A percentile compares a stretch with the other conserved stretches of the same genome.
Evolutionary conservation across 2,113 vertebrate species (phyloP).

Genomic region (Centropus unirufus): DNA sequence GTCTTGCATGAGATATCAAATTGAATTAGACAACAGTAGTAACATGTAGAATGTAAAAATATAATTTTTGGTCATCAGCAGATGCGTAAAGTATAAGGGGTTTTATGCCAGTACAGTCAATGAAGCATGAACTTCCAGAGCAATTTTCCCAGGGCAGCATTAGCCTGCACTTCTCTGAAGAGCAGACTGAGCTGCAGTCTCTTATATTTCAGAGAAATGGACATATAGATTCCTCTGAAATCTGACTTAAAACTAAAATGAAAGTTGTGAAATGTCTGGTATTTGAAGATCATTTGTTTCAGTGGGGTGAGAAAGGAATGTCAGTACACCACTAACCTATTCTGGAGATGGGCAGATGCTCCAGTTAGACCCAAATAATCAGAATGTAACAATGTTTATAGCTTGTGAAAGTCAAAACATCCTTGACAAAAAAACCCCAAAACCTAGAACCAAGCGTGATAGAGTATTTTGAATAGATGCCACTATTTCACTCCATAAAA

Average conservation of each 20-base stretch:
- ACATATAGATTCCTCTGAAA: background rate
- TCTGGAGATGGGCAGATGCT: background rate
- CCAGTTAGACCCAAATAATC: background rate
- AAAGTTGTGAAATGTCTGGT: background rate
- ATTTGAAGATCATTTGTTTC: background rate
- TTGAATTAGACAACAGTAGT: background rate
- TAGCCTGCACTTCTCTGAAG: background rate
- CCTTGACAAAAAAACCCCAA: background rate
- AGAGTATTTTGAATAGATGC: background rate
- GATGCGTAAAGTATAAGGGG: background rate
- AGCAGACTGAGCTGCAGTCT: background rate
- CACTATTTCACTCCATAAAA: background rate
- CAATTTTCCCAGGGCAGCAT: background rate
- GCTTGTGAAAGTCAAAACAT: background rate
- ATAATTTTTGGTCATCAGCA: background rate
- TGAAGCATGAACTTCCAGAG: background rate
- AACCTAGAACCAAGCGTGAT: background rate
- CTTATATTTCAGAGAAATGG: background rate
- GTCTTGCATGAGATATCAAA: background rate
- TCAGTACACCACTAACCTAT: background rate
- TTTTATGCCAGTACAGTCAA: background rate
- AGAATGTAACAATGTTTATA: background rate
- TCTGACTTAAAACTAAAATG: background rate
- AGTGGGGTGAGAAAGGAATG: background rate
- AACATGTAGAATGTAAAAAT: background rate